Conservation (phyloP, 2,797 vertebrate species). For the Cuculus canorus region DNA sequence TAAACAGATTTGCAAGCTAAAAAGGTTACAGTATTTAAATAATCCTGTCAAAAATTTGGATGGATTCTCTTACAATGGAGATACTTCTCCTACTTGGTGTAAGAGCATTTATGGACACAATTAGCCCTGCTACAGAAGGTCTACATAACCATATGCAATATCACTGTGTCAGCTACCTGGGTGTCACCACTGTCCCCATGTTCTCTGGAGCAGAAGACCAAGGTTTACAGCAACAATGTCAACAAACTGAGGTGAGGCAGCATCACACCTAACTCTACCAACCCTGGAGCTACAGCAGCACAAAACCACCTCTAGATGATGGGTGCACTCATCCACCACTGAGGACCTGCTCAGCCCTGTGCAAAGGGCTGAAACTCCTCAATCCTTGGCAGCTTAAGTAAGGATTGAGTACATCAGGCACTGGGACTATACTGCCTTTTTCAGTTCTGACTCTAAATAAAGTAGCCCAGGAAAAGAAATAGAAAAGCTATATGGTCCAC, state of each 20-base stretch:
- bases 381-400: background rate
- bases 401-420: background rate
- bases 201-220: background rate
- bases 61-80: background rate
- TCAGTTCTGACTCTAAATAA: background rate
- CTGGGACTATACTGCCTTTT: background rate
- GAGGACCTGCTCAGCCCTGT: background rate
- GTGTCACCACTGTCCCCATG: background rate
- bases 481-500: background rate
- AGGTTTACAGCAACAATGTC: background rate
- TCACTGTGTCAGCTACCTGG: background rate
- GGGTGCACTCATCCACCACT: background rate
- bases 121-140: background rate
- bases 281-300: background rate
- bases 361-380: background rate
- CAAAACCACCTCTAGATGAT: background rate
- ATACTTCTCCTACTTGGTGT: background rate
- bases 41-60: background rate
- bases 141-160: accelerated
- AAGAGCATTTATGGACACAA: background rate
- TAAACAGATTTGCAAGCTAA: background rate
- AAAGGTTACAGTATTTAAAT: background rate
- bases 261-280: background rate
- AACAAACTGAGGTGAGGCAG: background rate
- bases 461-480: background rate